A percentile compares a stretch with the other conserved stretches of the same genome.
These are phyloP conservation scores for Anguilla rostrata DNA, from an alignment of 2,113 vertebrate genomes.

Conservation along the genomic window DNA sequence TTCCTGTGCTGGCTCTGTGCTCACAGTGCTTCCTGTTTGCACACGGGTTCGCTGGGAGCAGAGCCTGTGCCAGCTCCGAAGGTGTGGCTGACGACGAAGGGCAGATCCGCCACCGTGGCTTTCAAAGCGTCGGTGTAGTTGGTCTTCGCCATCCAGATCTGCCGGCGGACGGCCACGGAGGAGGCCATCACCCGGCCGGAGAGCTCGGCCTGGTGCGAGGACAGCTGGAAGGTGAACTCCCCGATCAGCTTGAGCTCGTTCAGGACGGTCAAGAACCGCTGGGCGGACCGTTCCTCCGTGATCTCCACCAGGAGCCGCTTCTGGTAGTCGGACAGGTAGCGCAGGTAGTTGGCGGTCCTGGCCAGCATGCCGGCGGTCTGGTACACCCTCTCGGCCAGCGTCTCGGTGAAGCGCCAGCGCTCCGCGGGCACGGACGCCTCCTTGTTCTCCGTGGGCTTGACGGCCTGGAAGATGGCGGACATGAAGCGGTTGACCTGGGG, in stretches of 20 bases:
- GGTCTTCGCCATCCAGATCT: slow-evolving; percentile 50
- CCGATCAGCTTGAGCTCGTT: slow-evolving; percentile 47
- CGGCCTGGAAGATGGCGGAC: slow-evolving; percentile 47
- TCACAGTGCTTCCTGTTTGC: slow-evolving; percentile 29
- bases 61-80: slow-evolving; percentile 21
- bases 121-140: slow-evolving; percentile 45
- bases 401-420: slow-evolving; percentile 38
- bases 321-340: slow-evolving; percentile 51
- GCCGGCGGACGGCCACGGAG: slow-evolving; percentile 45
- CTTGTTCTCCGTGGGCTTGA: slow-evolving; percentile 35
- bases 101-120: slow-evolving; percentile 46
- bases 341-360: slow-evolving; percentile 49
- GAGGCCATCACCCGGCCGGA: slow-evolving; percentile 50
- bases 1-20: too few species aligned
- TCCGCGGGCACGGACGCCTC: slow-evolving; percentile 18
- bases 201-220: slow-evolving; percentile 51
- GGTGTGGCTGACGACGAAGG: slow-evolving; percentile 41
- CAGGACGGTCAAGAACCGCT: slow-evolving; percentile 32
- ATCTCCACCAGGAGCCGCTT: slow-evolving; percentile 38
- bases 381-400: slow-evolving; percentile 45
- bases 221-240: slow-evolving; percentile 43
- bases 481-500: slow-evolving; percentile 48
- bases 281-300: slow-evolving; percentile 28
- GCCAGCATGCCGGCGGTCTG: slow-evolving; percentile 48
- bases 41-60: slow-evolving; percentile 24